A percentile compares a stretch with the other conserved stretches of the same genome.
Evolutionary conservation across 2,888 invertebrate genomes (phyloP).

Genomic region (Idaea straminata): DNA sequence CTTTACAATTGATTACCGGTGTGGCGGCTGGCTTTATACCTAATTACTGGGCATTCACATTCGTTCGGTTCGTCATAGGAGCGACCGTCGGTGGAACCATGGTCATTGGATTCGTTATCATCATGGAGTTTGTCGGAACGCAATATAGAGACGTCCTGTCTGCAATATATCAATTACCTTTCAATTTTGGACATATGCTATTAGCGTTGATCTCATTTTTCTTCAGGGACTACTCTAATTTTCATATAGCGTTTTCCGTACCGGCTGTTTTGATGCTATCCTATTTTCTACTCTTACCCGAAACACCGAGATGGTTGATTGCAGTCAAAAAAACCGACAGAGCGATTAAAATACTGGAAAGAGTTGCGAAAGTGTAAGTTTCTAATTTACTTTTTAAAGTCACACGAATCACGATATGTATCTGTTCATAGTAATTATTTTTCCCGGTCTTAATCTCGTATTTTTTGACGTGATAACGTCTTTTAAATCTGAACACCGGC

Average conservation of each 20-base stretch:
- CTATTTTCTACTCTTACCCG: slow-evolving; percentile 86
- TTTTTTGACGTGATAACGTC: too few relatives aligned
- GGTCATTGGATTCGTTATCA: slow-evolving; percentile 81
- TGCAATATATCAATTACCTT: slow-evolving; percentile 85
- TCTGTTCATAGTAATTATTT: too few relatives aligned
- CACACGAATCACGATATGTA: too few relatives aligned
- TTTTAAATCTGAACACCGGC: too few relatives aligned
- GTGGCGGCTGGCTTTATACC: slow-evolving; percentile 84
- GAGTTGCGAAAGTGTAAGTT: slow-evolving; percentile 81
- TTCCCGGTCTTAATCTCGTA: too few relatives aligned
- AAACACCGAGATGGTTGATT: slow-evolving; percentile 90
- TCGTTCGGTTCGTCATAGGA: slow-evolving; percentile 85
- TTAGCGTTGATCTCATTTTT: slow-evolving; percentile 82
- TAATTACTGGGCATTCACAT: slow-evolving; percentile 80
- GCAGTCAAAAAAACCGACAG: slow-evolving; percentile 84
- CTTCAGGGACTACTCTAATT: slow-evolving; percentile 82
- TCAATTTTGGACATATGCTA: slow-evolving; percentile 84
- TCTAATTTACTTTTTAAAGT: not conserved
- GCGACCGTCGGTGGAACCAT: slow-evolving; percentile 90
- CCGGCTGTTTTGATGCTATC: slow-evolving; percentile 79
- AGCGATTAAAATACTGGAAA: slow-evolving; percentile 82
- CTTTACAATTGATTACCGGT: slow-evolving; percentile 85
- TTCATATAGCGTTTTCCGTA: slow-evolving; percentile 84
- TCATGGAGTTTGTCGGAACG: slow-evolving; percentile 84
- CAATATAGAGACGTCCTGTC: slow-evolving; percentile 78